Evolutionary conservation across 1,140 invertebrate genomes (phyloP).

Genomic region (Drosophila bifasciata): DNA sequence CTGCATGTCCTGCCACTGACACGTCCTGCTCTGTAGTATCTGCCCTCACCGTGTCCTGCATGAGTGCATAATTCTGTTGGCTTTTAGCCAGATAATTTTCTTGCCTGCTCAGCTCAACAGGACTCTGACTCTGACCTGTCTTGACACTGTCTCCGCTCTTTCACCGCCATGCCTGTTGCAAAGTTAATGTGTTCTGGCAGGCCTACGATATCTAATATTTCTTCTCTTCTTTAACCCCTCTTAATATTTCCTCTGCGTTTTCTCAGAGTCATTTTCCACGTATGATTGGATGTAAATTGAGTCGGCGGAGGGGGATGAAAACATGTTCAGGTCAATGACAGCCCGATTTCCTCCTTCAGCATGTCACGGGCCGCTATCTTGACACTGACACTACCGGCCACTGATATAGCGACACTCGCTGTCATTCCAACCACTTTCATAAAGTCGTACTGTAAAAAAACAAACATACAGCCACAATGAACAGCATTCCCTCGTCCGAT

Average conservation of each 20-base stretch:
- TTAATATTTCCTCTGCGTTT: neutral
- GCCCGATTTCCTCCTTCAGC: too few relatives aligned
- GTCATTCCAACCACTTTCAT: too few relatives aligned
- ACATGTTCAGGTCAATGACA: too few relatives aligned
- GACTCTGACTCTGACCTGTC: conserved; percentile 29
- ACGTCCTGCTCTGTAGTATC: conserved; percentile 35
- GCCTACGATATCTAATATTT: conserved; percentile 53
- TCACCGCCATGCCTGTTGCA: conserved; percentile 46
- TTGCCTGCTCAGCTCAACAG: conserved; percentile 52
- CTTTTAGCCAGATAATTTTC: conserved; percentile 65
- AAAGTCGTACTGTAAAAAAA: too few relatives aligned
- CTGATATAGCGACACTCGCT: too few relatives aligned
- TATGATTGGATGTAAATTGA: neutral
- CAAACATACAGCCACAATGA: neutral
- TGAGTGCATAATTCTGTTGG: conserved; percentile 60
- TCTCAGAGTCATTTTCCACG: neutral
- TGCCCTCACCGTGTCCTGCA: neutral
- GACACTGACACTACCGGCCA: too few relatives aligned
- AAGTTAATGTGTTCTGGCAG: conserved; percentile 57
- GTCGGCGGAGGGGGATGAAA: too few relatives aligned
- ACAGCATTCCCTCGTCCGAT: too few relatives aligned
- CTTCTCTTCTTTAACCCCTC: neutral
- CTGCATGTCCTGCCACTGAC: conserved; percentile 42
- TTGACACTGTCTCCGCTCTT: conserved; percentile 28
- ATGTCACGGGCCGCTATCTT: too few relatives aligned